These are phyloP conservation scores for Sprattus sprattus DNA, from an alignment of 2,113 vertebrate species.

Conservation along the genomic window DNA sequence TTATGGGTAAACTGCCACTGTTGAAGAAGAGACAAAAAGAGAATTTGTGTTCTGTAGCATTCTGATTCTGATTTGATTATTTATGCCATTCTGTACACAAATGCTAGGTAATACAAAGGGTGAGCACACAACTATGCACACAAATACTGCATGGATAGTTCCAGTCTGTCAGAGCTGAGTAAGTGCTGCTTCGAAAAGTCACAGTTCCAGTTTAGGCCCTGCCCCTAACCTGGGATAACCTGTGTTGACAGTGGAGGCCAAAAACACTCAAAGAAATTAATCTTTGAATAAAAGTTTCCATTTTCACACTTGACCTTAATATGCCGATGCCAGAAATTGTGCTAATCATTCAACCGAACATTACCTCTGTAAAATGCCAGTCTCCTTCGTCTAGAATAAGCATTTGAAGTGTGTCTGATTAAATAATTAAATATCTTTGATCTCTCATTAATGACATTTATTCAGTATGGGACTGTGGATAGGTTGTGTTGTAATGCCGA, in stretches of 20 bases:
- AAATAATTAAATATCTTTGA: too few relatives aligned
- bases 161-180: conserved; percentile 20
- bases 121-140: conserved; percentile 37
- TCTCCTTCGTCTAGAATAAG: too few relatives aligned
- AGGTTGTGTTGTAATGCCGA: too few relatives aligned
- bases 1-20: conserved; percentile 32
- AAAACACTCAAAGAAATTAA: neutral
- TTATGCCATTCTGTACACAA: conserved; percentile 25
- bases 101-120: conserved; percentile 21
- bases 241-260: conserved; percentile 24
- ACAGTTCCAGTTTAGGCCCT: conserved; percentile 44
- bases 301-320: neutral
- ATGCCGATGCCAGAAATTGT: neutral
- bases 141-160: conserved; percentile 9
- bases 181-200: conserved; percentile 30
- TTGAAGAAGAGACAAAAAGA: neutral
- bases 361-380: neutral
- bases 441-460: too few relatives aligned
- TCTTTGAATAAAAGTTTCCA: neutral
- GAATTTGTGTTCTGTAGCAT: neutral
- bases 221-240: conserved; percentile 24
- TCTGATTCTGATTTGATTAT: conserved; percentile 52
- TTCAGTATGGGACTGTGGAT: too few relatives aligned
- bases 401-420: too few relatives aligned
- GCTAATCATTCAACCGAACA: neutral